A percentile compares a stretch with the other conserved stretches of the same genome.
Evolutionary conservation across 1,140 invertebrate genomes (phyloP).

Genomic region (Trichonephila clavata): DNA sequence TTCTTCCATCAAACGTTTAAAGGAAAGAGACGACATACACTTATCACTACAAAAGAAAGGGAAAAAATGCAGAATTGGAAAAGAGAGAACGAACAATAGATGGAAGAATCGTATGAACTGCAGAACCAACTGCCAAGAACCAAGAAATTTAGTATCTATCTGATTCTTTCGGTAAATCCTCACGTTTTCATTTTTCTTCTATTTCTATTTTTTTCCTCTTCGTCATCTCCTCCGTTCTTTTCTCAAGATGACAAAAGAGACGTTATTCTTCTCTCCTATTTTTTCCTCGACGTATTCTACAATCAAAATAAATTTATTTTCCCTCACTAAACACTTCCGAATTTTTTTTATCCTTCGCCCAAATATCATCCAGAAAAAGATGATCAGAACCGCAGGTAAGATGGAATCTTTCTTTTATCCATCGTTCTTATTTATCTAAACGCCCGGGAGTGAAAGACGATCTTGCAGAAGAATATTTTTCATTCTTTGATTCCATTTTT

Average conservation of each 20-base stretch:
- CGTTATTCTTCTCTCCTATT: not conserved
- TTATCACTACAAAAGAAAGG: not conserved
- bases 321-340: not conserved
- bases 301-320: slow-evolving; percentile 20
- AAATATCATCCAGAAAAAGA: not conserved
- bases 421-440: no score
- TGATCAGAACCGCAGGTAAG: slow-evolving; percentile 23
- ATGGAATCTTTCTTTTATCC: not conserved
- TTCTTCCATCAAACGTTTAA: not conserved
- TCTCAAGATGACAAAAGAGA: slow-evolving; percentile 11
- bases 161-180: slow-evolving; percentile 4
- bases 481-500: no score
- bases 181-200: not conserved
- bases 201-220: not conserved
- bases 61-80: no score
- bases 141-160: not conserved
- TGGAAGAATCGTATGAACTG: not conserved
- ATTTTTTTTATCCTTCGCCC: not conserved
- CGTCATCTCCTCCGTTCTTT: not conserved
- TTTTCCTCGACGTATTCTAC: not conserved
- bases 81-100: not conserved
- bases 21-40: not conserved
- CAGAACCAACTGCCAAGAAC: not conserved
- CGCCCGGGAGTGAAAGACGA: no score
- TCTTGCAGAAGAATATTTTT: no score